phyloP scores from a whole-genome alignment of 2,797 vertebrate genomes.

The Lepilemur septentrionalis region DNA sequence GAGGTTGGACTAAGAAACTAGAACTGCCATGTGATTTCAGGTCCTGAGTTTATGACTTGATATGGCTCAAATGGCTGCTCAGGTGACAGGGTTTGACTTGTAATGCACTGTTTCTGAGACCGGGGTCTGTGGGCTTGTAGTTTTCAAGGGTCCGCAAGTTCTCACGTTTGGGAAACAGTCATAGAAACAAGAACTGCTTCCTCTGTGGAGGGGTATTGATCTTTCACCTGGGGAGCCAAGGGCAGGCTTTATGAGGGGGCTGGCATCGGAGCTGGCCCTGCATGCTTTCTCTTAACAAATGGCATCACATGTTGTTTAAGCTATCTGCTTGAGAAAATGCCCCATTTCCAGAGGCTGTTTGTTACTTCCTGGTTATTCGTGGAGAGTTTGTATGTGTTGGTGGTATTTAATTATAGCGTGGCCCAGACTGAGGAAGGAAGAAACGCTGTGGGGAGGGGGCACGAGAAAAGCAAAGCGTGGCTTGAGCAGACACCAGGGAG shows the following conservation, averaged over 20 bases:
- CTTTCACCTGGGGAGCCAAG: conserved; percentile 50
- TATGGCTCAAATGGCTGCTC: background rate
- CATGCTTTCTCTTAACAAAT: conserved; percentile 33
- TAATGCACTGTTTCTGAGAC: background rate
- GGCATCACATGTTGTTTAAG: conserved; percentile 7
- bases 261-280: background rate
- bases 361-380: conserved; percentile 41
- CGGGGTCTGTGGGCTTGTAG: background rate
- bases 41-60: background rate
- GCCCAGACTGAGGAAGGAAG: background rate
- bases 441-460: background rate
- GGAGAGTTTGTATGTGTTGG: background rate
- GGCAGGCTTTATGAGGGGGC: conserved; percentile 33
- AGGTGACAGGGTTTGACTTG: background rate
- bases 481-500: background rate
- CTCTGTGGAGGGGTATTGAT: conserved; percentile 30
- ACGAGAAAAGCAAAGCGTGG: background rate
- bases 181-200: conserved; percentile 51
- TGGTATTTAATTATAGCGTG: background rate
- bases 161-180: conserved; percentile 33
- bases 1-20: background rate
- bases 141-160: background rate
- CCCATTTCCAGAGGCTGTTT: background rate
- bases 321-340: conserved; percentile 49
- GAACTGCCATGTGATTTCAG: background rate